A percentile compares a stretch with the other conserved stretches of the same genome.
Evolutionary conservation across 2,888 invertebrate species (phyloP).

Genomic region (Sarcophaga carnaria): DNA sequence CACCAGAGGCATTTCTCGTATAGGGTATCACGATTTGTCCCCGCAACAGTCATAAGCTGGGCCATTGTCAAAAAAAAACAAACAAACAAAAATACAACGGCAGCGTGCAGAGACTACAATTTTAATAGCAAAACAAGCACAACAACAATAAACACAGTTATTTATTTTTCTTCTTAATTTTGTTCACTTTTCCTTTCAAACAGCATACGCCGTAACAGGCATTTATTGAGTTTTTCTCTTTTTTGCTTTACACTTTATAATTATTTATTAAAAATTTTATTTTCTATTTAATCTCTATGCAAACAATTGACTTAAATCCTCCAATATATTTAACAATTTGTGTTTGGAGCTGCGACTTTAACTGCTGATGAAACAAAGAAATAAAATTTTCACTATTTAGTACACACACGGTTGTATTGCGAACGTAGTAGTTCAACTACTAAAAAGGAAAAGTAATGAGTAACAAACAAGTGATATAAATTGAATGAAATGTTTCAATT

Average conservation of each 20-base stretch:
- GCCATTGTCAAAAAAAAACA: slow-evolving; percentile 55
- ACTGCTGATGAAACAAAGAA: slow-evolving; percentile 63
- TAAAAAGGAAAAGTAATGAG: neutral
- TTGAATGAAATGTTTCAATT: too few relatives aligned
- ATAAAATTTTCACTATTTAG: slow-evolving; percentile 24
- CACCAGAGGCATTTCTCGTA: slow-evolving; percentile 77
- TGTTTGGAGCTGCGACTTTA: slow-evolving; percentile 40
- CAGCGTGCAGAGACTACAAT: slow-evolving; percentile 36
- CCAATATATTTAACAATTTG: slow-evolving; percentile 52
- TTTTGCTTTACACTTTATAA: neutral
- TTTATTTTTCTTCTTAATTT: slow-evolving; percentile 8
- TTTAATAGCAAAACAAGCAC: slow-evolving; percentile 15
- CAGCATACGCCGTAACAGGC: neutral
- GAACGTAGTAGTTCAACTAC: neutral
- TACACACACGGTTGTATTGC: slow-evolving; percentile 27
- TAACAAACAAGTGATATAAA: neutral
- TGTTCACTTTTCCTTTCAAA: slow-evolving; percentile 12
- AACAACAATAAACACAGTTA: slow-evolving; percentile 31
- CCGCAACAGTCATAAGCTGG: slow-evolving; percentile 35
- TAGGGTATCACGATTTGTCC: slow-evolving; percentile 71
- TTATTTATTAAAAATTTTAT: neutral
- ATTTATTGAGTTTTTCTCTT: neutral
- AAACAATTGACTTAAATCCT: slow-evolving; percentile 22
- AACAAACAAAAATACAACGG: slow-evolving; percentile 58
- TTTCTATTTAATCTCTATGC: neutral